Evolutionary conservation across 2,888 invertebrate genomes (phyloP), one percentile per base, ranked within the genome.

Genomic region (Tridacna crocea): DNA sequence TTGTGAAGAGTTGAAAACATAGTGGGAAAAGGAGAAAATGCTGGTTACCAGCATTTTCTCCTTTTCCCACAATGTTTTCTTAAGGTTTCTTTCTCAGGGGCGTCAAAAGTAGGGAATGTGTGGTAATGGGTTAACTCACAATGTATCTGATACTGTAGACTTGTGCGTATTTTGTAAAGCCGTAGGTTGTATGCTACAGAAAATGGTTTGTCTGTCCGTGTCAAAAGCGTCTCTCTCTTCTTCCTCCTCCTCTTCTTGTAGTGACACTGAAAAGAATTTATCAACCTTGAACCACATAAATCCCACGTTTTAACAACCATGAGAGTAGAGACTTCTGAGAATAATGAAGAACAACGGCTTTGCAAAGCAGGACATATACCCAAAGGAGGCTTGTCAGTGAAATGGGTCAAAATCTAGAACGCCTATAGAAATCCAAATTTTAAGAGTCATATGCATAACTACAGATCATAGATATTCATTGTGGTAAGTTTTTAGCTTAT

Each of bases 231-330:
- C 70, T 11, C 48, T 68, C n/a, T 68, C 68, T n/a, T 70, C 61
- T n/a, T 70, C 51, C 48, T 70, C 72, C 22, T 55, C 77, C 19
- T 70, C 26, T 36, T 72, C 72, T 36, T 68, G 27, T 47, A 61
- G 24, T 46, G 70, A 68, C 17, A n/a, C 68, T 68, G 47, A 36
- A 66, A 66, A 26, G 27, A n/a, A 63, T 55, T 36, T 36, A 36
- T 36, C 8, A 4, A 36, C 36, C 8, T 17, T 19, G 55, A 2
- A 19, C 3, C 55, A 55, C 2, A 55, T 3, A 55, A 17, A 19
- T 55, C n/a, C n/a, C 10, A 4, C 2, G 17, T 55, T 55, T n/a
- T 19, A 55, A n/a, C 3, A 10, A n/a, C 17, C n/a, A 2, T 55
- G 55, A 55, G 10, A 19, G 4, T 2, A 55, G n/a, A 55, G n/a